Evolutionary conservation across 1,140 invertebrate species (phyloP), one percentile per base, ranked within the genome.

Genomic region (Popillia japonica): DNA sequence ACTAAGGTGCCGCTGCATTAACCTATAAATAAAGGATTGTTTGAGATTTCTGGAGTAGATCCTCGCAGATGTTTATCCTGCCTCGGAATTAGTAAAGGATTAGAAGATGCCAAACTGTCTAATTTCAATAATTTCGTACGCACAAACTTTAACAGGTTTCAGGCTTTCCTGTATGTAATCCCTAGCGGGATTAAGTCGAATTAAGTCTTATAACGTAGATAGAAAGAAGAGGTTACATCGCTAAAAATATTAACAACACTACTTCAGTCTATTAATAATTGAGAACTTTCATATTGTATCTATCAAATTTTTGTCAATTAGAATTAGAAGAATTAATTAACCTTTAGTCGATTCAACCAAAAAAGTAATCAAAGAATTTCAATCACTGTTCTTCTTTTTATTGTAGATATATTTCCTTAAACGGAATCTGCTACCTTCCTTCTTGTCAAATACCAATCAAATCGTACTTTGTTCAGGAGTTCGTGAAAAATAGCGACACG

Each of bases 41-140:
- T 27, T 14, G 23, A 14, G 20, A 22, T 68, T 68, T 27, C 27
- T 27, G 8, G 20, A 68, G 61, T 8, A 23, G 22, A 22, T 27
- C 61, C 22, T 23, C 8, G 7, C 61, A 17, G 61, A 68, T 68
- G 14, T 22, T 17, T 20, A 4, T 14, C 22, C 10, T 23, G 20
- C 22, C 14, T 68, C 61, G 9, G 61, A 68, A 68, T 68, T 68
- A 68, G 61, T 68, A 68, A 27, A 4, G 20, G 61, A 68, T 68
- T 68, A 68, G 61, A 68, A 68, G 61, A 22, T 68, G 61, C 61
- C 22, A 68, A 68, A 68, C 61, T 68, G 61, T 68, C 61, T 68
- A 68, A 68, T 68, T 68, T 68, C 20, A 22, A 22, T 68, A 68
- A 68, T 68, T 68, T 68, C 20, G 2, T 27, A 8, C 27, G 17